Evolutionary conservation across 2,113 vertebrate species (phyloP).

Genomic region (Pyxicephalus adspersus): DNA sequence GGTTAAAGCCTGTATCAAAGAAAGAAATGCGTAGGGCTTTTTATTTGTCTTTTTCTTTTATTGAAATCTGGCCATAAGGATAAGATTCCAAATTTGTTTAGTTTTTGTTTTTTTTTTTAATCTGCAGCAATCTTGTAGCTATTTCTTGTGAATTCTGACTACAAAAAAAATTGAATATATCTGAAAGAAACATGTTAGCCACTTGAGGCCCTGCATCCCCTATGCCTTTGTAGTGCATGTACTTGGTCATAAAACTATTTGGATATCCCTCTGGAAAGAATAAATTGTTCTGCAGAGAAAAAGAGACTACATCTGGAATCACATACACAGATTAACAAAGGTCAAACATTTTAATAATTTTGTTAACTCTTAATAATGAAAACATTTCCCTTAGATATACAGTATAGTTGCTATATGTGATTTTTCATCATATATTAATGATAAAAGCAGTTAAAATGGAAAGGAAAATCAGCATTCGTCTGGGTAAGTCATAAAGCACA

Average conservation of each 20-base stretch:
- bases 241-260: conserved; percentile 18
- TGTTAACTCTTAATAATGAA: background rate
- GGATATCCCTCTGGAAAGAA: conserved; percentile 30
- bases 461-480: background rate
- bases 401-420: too few relatives aligned
- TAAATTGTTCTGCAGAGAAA: conserved; percentile 12
- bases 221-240: background rate
- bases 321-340: background rate
- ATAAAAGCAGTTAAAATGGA: background rate
- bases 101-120: conserved; percentile 12
- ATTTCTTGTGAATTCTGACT: conserved; percentile 26
- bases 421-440: background rate
- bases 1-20: conserved; percentile 31
- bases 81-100: conserved; percentile 41
- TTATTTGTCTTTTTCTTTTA: conserved; percentile 26
- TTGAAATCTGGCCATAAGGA: conserved; percentile 34
- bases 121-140: conserved; percentile 6
- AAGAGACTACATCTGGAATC: background rate
- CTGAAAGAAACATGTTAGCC: conserved; percentile 21
- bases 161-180: conserved; percentile 28
- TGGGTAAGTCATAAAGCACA: background rate
- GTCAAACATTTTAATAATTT: background rate
- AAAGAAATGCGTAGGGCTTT: conserved; percentile 28
- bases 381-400: background rate
- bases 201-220: conserved; percentile 7